Conservation (phyloP, 2,113 vertebrate species). For the Chinchilla lanigera region DNA sequence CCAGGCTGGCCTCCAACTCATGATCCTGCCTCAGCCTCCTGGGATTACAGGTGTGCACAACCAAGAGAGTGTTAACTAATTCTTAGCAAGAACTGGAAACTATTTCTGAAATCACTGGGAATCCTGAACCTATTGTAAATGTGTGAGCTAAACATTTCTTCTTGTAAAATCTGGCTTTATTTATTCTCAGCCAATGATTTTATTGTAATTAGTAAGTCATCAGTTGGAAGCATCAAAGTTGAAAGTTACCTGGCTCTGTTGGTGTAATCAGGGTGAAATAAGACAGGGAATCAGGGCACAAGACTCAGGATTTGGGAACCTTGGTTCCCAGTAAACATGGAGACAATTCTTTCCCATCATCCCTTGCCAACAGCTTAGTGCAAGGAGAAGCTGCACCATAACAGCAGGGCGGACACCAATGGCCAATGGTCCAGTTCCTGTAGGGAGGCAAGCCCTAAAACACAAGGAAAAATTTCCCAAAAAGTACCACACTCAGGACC, state of each 20-base stretch:
- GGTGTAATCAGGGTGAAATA: neutral
- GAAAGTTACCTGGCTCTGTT: neutral
- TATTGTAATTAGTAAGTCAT: neutral
- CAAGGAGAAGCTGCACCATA: neutral
- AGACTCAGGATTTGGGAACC: neutral
- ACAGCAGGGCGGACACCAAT: neutral
- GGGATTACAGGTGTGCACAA: too few species aligned
- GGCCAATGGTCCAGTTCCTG: neutral
- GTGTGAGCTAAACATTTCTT: neutral
- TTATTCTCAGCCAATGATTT: neutral
- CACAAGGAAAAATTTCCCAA: neutral
- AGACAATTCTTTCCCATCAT: neutral
- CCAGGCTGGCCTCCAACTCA: too few species aligned
- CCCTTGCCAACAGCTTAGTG: neutral
- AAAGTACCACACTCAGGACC: neutral
- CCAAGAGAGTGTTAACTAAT: neutral
- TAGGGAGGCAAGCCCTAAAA: neutral
- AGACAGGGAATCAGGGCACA: neutral
- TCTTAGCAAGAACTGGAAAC: constrained; percentile 3
- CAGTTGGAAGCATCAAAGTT: neutral
- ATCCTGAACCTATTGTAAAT: neutral
- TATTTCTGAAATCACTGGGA: constrained; percentile 2
- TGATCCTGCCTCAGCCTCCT: too few species aligned
- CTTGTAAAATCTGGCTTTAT: neutral
- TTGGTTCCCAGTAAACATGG: neutral